Conservation (phyloP, 2,797 vertebrate genomes). For the Podarcis lilfordi region DNA sequence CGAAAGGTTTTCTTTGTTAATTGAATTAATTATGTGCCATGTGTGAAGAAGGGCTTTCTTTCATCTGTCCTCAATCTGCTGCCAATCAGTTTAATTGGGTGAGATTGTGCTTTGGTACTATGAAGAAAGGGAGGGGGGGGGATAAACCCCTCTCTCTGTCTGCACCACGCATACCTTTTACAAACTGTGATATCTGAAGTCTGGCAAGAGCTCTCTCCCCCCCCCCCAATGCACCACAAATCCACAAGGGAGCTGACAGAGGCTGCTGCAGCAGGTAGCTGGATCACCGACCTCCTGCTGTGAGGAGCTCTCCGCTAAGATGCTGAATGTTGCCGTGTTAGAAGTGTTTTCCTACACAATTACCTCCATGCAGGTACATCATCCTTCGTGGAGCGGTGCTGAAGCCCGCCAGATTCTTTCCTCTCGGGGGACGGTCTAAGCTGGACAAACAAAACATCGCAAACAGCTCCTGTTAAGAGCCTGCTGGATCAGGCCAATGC, state of each 20-base stretch:
- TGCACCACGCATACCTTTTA: background rate
- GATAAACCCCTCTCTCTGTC: background rate
- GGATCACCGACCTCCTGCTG: background rate
- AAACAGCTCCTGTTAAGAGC: background rate
- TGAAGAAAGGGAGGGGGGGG: background rate
- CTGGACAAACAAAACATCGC: rapidly evolving
- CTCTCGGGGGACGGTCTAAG: background rate
- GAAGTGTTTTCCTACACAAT: background rate
- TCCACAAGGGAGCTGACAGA: background rate
- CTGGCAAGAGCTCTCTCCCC: background rate
- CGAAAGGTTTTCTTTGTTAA: too few relatives aligned
- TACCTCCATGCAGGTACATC: background rate
- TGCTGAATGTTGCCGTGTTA: background rate
- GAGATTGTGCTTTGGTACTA: background rate
- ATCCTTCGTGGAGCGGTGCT: too few relatives aligned
- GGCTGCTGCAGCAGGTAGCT: background rate
- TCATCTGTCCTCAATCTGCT: background rate
- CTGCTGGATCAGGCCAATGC: too few relatives aligned
- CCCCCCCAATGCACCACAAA: background rate
- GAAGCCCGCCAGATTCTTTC: background rate
- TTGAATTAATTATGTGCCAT: background rate
- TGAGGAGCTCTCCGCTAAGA: background rate
- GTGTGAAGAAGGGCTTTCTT: background rate
- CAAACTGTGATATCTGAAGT: background rate
- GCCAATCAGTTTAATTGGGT: background rate